A percentile compares a stretch with the other conserved stretches of the same genome.
Evolutionary conservation across 2,888 invertebrate species (phyloP).

Genomic region (Cryptosula pallasiana): DNA sequence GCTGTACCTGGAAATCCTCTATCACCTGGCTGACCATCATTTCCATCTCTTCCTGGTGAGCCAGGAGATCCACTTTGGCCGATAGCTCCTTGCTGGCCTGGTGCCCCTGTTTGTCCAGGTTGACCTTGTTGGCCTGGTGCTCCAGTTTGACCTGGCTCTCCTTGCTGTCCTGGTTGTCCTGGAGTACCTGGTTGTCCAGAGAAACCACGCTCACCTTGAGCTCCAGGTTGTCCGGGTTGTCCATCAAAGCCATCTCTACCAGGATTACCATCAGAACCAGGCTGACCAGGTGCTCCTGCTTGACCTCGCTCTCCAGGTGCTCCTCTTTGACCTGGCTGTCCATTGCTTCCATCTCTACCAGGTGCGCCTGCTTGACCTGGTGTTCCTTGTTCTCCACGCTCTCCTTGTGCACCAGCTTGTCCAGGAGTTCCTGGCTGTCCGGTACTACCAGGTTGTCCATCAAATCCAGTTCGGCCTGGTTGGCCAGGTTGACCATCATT

Average conservation of each 20-base stretch:
- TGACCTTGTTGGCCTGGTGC: slow-evolving; percentile 18
- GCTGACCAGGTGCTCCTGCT: slow-evolving; percentile 36
- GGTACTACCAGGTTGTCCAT: neutral
- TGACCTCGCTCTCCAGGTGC: slow-evolving; percentile 27
- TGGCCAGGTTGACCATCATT: slow-evolving; percentile 36
- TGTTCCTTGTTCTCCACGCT: slow-evolving; percentile 7
- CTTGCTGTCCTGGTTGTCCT: neutral
- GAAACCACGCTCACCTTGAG: neutral
- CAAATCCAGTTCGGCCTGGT: slow-evolving; percentile 34
- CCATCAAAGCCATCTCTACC: slow-evolving; percentile 5
- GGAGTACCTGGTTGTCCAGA: slow-evolving; percentile 5
- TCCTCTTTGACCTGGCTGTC: slow-evolving; percentile 32
- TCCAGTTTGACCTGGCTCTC: neutral
- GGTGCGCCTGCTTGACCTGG: neutral
- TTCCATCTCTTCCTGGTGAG: neutral
- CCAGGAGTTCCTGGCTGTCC: slow-evolving; percentile 8
- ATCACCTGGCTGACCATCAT: neutral
- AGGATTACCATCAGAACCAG: slow-evolving; percentile 17
- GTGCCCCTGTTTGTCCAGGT: slow-evolving; percentile 1
- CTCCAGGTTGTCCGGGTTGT: slow-evolving; percentile 22
- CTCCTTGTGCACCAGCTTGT: slow-evolving; percentile 9
- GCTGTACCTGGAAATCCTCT: neutral
- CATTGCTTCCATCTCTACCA: slow-evolving; percentile 31
- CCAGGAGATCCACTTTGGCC: slow-evolving; percentile 17
- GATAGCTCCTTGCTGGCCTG: neutral